phyloP scores from a whole-genome alignment of 2,113 vertebrate genomes.

The Poeciliopsis turrubarensis region DNA sequence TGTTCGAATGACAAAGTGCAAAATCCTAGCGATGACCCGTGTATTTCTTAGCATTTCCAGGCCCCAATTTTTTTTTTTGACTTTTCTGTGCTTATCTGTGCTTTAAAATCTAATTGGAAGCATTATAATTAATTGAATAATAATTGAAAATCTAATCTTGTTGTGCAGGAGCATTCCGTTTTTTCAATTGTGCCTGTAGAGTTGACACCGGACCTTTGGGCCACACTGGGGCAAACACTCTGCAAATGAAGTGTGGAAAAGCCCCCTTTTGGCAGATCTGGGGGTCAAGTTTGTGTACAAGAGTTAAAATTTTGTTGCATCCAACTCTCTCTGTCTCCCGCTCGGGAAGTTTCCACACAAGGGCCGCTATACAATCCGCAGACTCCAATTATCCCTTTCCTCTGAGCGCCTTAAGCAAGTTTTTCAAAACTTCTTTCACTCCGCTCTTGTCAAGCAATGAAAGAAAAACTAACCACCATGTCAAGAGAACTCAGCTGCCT shows the following conservation, averaged over 20 bases:
- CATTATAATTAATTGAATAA: background rate
- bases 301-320: conserved; percentile 96
- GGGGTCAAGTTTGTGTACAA: conserved; percentile 99
- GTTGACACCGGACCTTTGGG: conserved; percentile 72
- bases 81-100: background rate
- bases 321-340: conserved; percentile 84
- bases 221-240: conserved; percentile 83
- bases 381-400: conserved; percentile 97
- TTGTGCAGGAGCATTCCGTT: conserved; percentile 46
- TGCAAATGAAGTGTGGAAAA: conserved; percentile 88
- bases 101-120: conserved; percentile 13
- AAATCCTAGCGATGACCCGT: conserved; percentile 9
- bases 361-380: conserved; percentile 87
- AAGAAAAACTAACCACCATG: conserved; percentile 99
- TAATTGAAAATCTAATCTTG: background rate
- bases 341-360: conserved; percentile 97
- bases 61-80: background rate
- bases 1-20: conserved; percentile 14
- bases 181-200: conserved; percentile 82
- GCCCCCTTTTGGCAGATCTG: conserved; percentile 82
- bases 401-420: conserved; percentile 99
- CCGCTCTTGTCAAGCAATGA: conserved; percentile 98
- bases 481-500: conserved; percentile 99
- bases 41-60: background rate
- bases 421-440: conserved; percentile 99